These are phyloP conservation scores for Stenodema calcarata DNA, from an alignment of 2,888 invertebrate genomes.

Conservation along the genomic window DNA sequence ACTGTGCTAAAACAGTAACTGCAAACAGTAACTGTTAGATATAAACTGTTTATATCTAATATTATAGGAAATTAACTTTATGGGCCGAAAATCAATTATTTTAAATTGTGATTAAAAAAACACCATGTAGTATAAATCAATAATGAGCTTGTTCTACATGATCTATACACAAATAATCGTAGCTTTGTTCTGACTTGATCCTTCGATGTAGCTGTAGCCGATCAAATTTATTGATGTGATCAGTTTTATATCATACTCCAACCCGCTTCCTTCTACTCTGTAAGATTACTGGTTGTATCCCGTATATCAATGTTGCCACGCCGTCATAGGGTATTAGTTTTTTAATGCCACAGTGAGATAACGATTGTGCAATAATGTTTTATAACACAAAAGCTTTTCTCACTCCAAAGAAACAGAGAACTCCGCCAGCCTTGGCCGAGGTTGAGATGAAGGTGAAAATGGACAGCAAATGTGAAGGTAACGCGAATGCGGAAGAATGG, in stretches of 20 bases:
- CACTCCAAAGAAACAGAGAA: not conserved
- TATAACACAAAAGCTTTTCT: not conserved
- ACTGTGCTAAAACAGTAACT: too few relatives aligned
- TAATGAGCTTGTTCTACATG: too few relatives aligned
- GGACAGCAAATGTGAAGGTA: slow-evolving; percentile 24
- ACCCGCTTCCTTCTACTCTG: not conserved
- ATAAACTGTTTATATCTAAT: too few relatives aligned
- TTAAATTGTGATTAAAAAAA: too few relatives aligned
- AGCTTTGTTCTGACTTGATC: too few relatives aligned
- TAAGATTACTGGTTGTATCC: not conserved
- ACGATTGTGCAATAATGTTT: not conserved
- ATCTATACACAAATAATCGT: too few relatives aligned
- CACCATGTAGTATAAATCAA: too few relatives aligned
- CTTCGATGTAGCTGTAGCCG: too few relatives aligned
- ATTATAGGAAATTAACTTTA: too few relatives aligned
- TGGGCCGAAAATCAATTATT: too few relatives aligned
- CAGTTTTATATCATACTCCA: not conserved
- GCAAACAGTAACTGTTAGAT: too few relatives aligned
- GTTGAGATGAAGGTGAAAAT: slow-evolving; percentile 25
- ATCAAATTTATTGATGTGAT: too few relatives aligned
- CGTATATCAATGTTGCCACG: not conserved
- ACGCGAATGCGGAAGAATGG: slow-evolving; percentile 28
- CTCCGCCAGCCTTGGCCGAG: slow-evolving; percentile 10
- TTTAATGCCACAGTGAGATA: not conserved
- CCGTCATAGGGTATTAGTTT: not conserved